phyloP scores from a whole-genome alignment of 2,888 invertebrate species.

The Eremobia ochroleuca region DNA sequence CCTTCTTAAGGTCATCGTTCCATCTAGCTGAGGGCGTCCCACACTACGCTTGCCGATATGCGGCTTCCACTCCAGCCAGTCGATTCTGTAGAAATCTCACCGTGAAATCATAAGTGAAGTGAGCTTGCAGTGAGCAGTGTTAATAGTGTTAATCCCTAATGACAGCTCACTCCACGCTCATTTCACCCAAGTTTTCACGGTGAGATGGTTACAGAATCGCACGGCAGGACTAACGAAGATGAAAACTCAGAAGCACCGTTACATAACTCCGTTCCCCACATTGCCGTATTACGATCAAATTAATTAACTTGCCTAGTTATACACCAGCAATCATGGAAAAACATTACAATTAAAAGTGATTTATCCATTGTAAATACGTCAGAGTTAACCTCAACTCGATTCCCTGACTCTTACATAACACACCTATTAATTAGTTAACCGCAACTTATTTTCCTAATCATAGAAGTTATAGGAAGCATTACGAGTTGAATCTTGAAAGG shows the following conservation, averaged over 20 bases:
- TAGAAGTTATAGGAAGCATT: constrained; percentile 7
- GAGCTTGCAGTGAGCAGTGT: no score
- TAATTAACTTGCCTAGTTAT: background rate
- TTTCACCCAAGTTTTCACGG: no score
- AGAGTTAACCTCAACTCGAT: background rate
- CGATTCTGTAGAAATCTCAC: no score
- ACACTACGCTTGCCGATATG: no score
- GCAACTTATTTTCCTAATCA: background rate
- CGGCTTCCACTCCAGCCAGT: no score
- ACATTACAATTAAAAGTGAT: constrained; percentile 3
- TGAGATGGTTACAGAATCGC: no score
- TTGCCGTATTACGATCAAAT: background rate
- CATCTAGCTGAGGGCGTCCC: background rate
- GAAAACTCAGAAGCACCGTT: background rate
- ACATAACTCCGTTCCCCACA: background rate
- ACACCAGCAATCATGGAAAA: constrained; percentile 12
- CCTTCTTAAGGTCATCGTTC: background rate
- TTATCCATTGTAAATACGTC: constrained; percentile 9
- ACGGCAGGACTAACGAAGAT: no score
- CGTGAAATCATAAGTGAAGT: no score
- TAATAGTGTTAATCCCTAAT: no score
- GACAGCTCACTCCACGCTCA: no score
- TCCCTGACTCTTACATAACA: constrained; percentile 7
- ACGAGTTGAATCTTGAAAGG: background rate
- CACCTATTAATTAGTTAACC: constrained; percentile 12